Evolutionary conservation across 2,797 vertebrate species (phyloP), one percentile per base, ranked within the genome.

Genomic region (Enteromius mattozi): DNA sequence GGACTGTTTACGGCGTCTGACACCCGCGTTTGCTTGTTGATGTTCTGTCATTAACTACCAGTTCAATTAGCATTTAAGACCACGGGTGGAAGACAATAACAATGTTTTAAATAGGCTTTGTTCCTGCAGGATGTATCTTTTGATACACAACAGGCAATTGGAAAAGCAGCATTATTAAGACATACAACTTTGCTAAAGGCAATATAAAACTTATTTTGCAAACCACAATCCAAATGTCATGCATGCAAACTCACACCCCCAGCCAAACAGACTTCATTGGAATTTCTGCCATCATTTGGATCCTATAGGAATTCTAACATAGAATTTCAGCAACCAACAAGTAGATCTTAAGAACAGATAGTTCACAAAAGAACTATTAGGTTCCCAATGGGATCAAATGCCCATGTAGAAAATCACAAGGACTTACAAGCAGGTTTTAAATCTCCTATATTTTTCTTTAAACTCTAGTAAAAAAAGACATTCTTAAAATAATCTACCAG

Each of bases 1-100:
- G 76, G 71, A 86, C 88, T 66, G 83, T 91, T 94, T 90, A 92
- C 88, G 61, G 61, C 1, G 71, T 88, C 89, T 90, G 86, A 87
- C 82, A 68, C 85, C 80, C 84, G 91, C 78, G 37, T 86, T 82
- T 27, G 13, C 65, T 79, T 86, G 85, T 47, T 86, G 83, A 68
- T 85, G 88, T 84, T 84, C 81, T 10, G 80, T 66, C 49, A 86
- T 85, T 88, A 77, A 83, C 72, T 40, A 91, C 89, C 83, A 87
- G 84, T 51, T 85, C 30, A 33, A 83, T 83, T 83, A 77, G 49
- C 74, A 77, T 83, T 42, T 77, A 16, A 56, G 33, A 69, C 65
- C 77, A 63, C 61, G 85, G 81, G 71, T 82, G 71, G 71, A 69
- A 30, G 72, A 68, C 24, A 33, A 42, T 54, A 51, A 77, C 40